Conservation (phyloP, 2,113 vertebrate genomes). For the Myiagra hebetior region DNA sequence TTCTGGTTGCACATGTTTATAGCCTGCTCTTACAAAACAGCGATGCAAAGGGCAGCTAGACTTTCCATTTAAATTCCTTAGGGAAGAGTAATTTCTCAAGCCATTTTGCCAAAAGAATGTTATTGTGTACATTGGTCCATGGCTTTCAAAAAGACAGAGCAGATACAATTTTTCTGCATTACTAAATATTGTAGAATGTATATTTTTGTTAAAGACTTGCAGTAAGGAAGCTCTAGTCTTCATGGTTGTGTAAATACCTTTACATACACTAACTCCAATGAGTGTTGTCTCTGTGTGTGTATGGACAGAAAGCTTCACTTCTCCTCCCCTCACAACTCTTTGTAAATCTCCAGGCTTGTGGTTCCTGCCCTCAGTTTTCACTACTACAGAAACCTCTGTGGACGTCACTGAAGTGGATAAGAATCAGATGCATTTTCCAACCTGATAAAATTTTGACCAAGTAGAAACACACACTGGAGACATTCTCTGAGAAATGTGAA, state of each 20-base stretch:
- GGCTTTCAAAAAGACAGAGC: not conserved
- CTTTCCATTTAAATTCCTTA: constrained; percentile 22
- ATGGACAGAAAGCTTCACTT: not conserved
- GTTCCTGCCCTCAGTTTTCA: not conserved
- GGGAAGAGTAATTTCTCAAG: constrained; percentile 6
- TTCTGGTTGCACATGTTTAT: not conserved
- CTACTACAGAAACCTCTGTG: not conserved
- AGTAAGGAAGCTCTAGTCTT: not conserved
- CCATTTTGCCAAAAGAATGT: not conserved
- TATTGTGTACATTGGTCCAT: not conserved
- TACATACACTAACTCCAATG: not conserved
- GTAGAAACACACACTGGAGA: not conserved
- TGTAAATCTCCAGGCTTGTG: not conserved
- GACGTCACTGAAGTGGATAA: not conserved
- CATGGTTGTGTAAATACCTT: not conserved
- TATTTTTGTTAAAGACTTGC: not conserved
- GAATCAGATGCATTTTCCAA: not conserved
- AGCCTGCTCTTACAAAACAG: not conserved
- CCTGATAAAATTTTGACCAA: not conserved
- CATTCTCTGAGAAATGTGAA: not conserved
- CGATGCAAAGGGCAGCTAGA: not conserved
- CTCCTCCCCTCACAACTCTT: not conserved
- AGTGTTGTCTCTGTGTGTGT: not conserved
- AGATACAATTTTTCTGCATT: not conserved
- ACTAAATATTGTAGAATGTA: not conserved